These are phyloP conservation scores for Amphiprion clarkii DNA, from an alignment of 2,797 vertebrate genomes.

Conservation along the genomic window DNA sequence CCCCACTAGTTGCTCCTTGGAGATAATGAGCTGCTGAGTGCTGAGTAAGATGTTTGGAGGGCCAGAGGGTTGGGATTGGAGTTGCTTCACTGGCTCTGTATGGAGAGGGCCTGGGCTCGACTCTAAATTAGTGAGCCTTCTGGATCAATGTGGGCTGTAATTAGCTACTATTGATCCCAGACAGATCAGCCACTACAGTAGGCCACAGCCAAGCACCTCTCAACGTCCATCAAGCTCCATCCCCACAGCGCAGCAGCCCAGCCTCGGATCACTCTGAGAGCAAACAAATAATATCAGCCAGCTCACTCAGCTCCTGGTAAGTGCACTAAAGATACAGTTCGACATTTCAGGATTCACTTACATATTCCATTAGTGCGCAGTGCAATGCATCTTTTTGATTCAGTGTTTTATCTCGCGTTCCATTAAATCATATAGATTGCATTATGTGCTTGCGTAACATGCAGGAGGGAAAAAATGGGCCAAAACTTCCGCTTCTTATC, in stretches of 20 bases:
- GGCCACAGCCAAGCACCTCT: slow-evolving; percentile 81
- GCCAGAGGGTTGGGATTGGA: slow-evolving; percentile 74
- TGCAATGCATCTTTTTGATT: slow-evolving; percentile 74
- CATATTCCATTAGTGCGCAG: slow-evolving; percentile 77
- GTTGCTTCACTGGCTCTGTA: slow-evolving; percentile 72
- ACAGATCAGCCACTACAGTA: slow-evolving; percentile 83
- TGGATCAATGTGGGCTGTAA: slow-evolving; percentile 86
- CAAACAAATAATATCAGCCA: slow-evolving; percentile 80
- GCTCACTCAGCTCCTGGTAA: slow-evolving; percentile 75
- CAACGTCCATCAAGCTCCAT: slow-evolving; percentile 76
- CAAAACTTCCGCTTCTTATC: slow-evolving; percentile 67
- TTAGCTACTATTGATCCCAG: slow-evolving; percentile 87
- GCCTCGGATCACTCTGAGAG: slow-evolving; percentile 72
- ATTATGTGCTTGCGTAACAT: slow-evolving; percentile 67
- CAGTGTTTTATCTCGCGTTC: slow-evolving; percentile 73
- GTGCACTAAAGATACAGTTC: slow-evolving; percentile 77
- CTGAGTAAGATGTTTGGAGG: slow-evolving; percentile 81
- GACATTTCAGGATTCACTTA: slow-evolving; percentile 78
- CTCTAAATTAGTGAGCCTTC: slow-evolving; percentile 83
- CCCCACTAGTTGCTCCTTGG: slow-evolving; percentile 70
- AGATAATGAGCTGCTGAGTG: slow-evolving; percentile 80
- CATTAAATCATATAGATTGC: slow-evolving; percentile 75
- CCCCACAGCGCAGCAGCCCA: slow-evolving; percentile 60
- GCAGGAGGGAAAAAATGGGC: slow-evolving; percentile 28
- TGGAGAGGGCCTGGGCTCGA: slow-evolving; percentile 62